Conservation (phyloP, 2,113 vertebrate species). For the Clarias magur region DNA sequence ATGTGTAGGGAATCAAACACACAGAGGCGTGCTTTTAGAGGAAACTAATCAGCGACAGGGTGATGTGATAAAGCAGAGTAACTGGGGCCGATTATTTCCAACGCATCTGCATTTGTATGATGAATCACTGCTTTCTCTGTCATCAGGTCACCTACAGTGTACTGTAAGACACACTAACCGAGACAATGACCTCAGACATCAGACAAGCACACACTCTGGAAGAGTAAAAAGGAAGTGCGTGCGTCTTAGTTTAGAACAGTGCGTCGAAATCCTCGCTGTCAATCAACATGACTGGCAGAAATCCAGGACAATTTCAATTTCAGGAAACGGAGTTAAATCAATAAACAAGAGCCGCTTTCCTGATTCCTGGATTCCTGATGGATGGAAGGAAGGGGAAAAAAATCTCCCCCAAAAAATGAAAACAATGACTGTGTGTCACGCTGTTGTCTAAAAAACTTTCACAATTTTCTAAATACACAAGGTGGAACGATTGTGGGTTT, state of each 20-base stretch:
- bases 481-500: not conserved
- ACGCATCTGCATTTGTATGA: not conserved
- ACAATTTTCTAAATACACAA: not conserved
- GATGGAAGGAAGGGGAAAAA: constrained; percentile 15
- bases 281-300: constrained; percentile 49
- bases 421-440: not conserved
- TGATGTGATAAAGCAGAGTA: not conserved
- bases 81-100: not conserved
- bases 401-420: not conserved
- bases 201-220: not conserved
- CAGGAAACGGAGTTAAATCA: constrained; percentile 57
- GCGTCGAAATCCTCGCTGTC: constrained; percentile 33
- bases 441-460: not conserved
- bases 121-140: not conserved
- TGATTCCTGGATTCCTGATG: constrained; percentile 43
- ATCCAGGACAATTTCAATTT: constrained; percentile 57
- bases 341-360: constrained; percentile 50
- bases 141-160: not conserved
- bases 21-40: not conserved
- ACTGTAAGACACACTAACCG: not conserved
- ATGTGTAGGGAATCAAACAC: not conserved
- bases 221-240: not conserved
- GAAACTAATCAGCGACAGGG: not conserved
- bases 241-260: constrained; percentile 32
- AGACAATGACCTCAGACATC: not conserved